Base-by-base conservation (phyloP, 1,140 invertebrate species). In the Polyergus mexicanus region DNA sequence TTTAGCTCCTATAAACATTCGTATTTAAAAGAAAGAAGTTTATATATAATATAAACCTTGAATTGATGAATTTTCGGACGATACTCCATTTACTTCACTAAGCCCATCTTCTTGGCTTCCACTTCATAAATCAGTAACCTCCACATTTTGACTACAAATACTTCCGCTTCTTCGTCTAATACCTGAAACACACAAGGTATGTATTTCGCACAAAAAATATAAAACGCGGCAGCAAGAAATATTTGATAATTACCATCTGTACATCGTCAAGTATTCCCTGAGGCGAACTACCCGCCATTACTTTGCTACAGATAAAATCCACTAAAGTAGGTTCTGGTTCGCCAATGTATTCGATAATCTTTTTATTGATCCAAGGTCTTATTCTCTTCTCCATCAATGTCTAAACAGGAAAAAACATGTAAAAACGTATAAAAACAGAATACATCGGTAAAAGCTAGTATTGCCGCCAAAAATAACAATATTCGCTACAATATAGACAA, bases 101-200 rank as follows among this genome's bases (percentile, higher is more conserved):
- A 95, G 84, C 97, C 98, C 94, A 97, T 96, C 95, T 99, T 99
- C 95, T 99, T 99, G 62, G 99, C 98, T 97, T 99, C 99, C 90
- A 99, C 98, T 97, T 99, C 99, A 95, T 99, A 99, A 91, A 99
- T 99, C 77, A 99, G 96, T 94, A 99, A 96, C 92, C 99, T 97
- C 99, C 99, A 99, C 98, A 99, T 99, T 97, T 99, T 99, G 56
- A 99, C 98, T 90, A 99, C 99, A 96, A 99, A 99, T 72, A 99
- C 98, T 96, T 99, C 99, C 8, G 99, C 99, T 95, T 99, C 99
- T 94, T 99, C 99, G 95, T 99, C 99, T 89, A 99, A 96, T 89
- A 99, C 98, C 98, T 99, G 93, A 96, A 96, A 88, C 10, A 38
- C 13, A 54, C 22, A 11, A n/a, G 2, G 38, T 47, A 54, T 11